Base-by-base conservation (phyloP, 2,797 vertebrate species). In the Mormyrops attenuatus region DNA sequence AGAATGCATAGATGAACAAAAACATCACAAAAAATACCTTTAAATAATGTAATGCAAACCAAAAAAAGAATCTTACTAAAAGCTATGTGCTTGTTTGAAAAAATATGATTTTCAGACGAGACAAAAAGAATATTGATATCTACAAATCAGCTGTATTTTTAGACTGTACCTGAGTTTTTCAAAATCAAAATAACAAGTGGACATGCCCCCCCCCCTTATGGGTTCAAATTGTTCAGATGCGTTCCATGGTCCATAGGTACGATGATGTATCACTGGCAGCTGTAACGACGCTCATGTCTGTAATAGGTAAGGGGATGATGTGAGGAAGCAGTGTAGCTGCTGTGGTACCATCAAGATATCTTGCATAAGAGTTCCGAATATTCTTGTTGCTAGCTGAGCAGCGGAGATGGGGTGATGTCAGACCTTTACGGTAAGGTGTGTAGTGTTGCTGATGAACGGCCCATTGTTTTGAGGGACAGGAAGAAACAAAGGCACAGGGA, bases 401-500 rank as follows among this genome's bases (percentile, higher is more conserved):
- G 80, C n/a, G 13, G 52, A 34, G 34, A 73, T 55, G n/a, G 11
- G 3, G 26, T n/a, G 30, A 89, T 13, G 5, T 82, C 47, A 63
- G 85, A 34, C 3, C 3, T 44, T 50, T 52, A 50, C n/a, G 26
- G 55, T 50, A 86, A 90, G 53, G 53, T 86, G 86, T 60, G 15
- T 17, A 92, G 92, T 90, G 63, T 90, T 93, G 91, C 89, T 88
- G 85, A 94, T 95, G 93, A 95, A 94, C 93, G 93, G 90, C 30
- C 94, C 92, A 95, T 96, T 96, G 95, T 96, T 95, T 94, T 92
- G 89, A 90, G 92, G 92, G 80, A 94, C 93, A 93, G 95, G 95
- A 96, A 95, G 95, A 95, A 95, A 95, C 95, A 96, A 94, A 92
- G 92, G 92, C 94, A 94, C 92, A 92, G 93, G 92, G 94, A 93